Evolutionary conservation across 2,797 vertebrate genomes (phyloP), one percentile per base, ranked within the genome.

Genomic region (Ambastaia sidthimunki): DNA sequence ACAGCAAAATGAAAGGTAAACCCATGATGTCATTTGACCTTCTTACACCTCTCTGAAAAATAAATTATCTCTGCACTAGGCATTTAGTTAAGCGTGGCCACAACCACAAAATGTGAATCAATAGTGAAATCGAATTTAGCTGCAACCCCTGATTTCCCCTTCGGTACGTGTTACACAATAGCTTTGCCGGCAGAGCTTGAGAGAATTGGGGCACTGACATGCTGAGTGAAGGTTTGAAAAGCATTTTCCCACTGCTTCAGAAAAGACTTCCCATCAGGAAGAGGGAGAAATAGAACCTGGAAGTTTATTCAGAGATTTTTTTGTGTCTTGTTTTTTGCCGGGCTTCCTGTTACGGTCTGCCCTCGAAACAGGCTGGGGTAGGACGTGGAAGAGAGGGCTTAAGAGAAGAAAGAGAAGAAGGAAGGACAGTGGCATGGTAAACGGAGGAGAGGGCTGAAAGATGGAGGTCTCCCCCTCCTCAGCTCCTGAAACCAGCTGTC

Each of bases 181-280:
- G 80, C 65, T 37, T 74, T 31, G 15, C 5, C n/a, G 69, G 41
- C 52, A 37, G 15, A 15, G 57, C 57, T 68, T 67, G 44, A 68
- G 80, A 81, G 37, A 80, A 57, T 71, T 54, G 67, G 23, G 55
- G 19, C 73, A 34, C 50, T 47, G 60, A 72, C 60, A 83, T 71
- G 84, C 65, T 79, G 80, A 84, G 82, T 81, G 86, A 85, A 84
- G 81, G 37, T 62, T 48, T 81, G 48, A 78, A 81, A 85, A 84
- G 34, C 66, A 74, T 93, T 93, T 90, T 95, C 92, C 93, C 94
- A 95, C 92, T 93, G 92, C 94, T 91, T 84, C 69, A 31, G 74
- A 78, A 88, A 94, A 93, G 94, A 92, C 92, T 94, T 95, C 93
- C 65, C 92, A 90, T 83, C 89, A 93, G 96, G 96, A 97, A 94